A percentile compares a stretch with the other conserved stretches of the same genome.
phyloP scores from a whole-genome alignment of 1,140 invertebrate species.

The Drosophila carrolli region DNA sequence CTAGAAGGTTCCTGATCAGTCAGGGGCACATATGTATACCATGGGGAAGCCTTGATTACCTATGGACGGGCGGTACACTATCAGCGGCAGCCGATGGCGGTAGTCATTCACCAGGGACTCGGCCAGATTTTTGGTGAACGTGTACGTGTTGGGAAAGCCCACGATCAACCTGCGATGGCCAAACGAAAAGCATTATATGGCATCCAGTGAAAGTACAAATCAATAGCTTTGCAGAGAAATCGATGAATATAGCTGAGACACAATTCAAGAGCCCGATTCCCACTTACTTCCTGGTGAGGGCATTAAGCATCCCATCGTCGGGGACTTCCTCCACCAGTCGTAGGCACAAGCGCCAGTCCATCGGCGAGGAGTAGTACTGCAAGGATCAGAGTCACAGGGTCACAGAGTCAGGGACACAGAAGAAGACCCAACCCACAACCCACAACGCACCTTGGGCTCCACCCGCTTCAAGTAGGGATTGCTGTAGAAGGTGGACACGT shows the following conservation, averaged over 20 bases:
- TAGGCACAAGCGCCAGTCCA: slow-evolving; percentile 75
- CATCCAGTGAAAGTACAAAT: not conserved
- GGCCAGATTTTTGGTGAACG: slow-evolving; percentile 92
- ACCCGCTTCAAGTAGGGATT: slow-evolving; percentile 90
- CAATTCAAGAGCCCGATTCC: too few relatives aligned
- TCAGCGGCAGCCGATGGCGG: slow-evolving; percentile 88
- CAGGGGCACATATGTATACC: too few relatives aligned
- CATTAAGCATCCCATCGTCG: slow-evolving; percentile 48
- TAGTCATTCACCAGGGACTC: slow-evolving; percentile 91
- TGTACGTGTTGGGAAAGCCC: slow-evolving; percentile 93
- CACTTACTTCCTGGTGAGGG: slow-evolving; percentile 69
- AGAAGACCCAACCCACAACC: slow-evolving; percentile 88
- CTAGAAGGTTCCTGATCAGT: slow-evolving; percentile 10
- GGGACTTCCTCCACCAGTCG: slow-evolving; percentile 59
- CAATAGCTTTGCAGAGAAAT: not conserved
- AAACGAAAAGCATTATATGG: not conserved
- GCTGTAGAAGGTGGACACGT: slow-evolving; percentile 90
- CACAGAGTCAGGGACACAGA: not conserved
- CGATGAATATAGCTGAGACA: too few relatives aligned
- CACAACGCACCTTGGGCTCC: slow-evolving; percentile 91
- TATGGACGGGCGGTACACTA: slow-evolving; percentile 96
- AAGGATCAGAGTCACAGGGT: not conserved
- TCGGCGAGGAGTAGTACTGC: slow-evolving; percentile 71
- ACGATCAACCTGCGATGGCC: slow-evolving; percentile 86
- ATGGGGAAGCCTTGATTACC: slow-evolving; percentile 60